Evolutionary conservation across 2,888 invertebrate species (phyloP), one percentile per base, ranked within the genome.

Genomic region (Zele albiditarsus): DNA sequence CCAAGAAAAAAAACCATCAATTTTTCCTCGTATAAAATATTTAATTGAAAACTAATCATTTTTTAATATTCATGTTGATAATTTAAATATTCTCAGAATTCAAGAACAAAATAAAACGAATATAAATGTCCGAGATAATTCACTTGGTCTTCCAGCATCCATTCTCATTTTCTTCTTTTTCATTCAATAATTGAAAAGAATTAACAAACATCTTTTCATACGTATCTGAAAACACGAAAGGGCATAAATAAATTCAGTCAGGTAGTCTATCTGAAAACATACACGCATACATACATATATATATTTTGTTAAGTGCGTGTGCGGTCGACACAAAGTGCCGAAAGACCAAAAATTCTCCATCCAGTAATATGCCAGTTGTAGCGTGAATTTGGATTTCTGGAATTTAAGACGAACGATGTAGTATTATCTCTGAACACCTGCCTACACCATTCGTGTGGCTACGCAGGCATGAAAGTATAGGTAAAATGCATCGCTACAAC

Each of bases 371-470:
- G 20, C 53, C 53, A 31, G 31, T 31, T 57, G 33, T 53, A 53
- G 68, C 68, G 68, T 68, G 31, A 68, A 68, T 68, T 68, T 23
- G 23, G 68, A 31, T 68, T 68, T 68, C 31, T 20, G 53, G 68
- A 68, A 68, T 68, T 68, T 28, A 67, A 67, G 27, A 46, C n/a
- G 27, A 27, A 10, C 49, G 65, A 74, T 38, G 60, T 46, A 46
- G 57, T 62, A 74, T 74, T 74, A 74, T 74, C 69, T 60, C 28
- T 62, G 74, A 69, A 74, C 74, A 74, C 74, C 74, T 74, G 74
- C 73, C 46, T 49, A 62, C 42, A 53, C 38, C 33, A 49, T 73
- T 68, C 68, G 53, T 60, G 38, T 20, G 4, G 53, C 20, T 53
- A 20, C 20, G 20, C 8, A 20, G 53, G 53, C 20, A 53, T 53